These are phyloP conservation scores for Microplitis mediator DNA, from an alignment of 1,140 invertebrate genomes.

Conservation along the genomic window DNA sequence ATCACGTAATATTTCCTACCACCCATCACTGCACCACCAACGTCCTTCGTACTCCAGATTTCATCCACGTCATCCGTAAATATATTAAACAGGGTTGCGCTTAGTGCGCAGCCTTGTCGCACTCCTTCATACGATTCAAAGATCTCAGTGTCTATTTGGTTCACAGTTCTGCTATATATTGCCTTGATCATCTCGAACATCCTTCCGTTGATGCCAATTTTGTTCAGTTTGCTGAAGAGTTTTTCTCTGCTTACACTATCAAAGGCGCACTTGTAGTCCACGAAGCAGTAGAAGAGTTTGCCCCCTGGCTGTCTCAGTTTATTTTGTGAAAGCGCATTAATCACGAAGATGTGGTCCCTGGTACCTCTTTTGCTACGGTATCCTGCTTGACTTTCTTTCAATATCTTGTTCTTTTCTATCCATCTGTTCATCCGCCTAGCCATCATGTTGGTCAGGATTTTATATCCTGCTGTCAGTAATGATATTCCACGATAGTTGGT, in stretches of 20 bases:
- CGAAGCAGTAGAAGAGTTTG: slow-evolving; percentile 8
- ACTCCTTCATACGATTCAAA: background rate
- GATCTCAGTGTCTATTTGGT: background rate
- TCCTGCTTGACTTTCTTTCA: slow-evolving; percentile 20
- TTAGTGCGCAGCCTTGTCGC: background rate
- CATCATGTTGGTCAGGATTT: background rate
- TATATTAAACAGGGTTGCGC: background rate
- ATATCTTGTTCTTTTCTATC: background rate
- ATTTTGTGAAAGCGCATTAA: slow-evolving; percentile 16
- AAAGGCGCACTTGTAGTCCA: background rate
- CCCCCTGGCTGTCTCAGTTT: background rate
- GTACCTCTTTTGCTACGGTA: slow-evolving; percentile 17
- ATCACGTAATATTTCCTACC: background rate
- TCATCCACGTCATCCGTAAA: slow-evolving; percentile 5
- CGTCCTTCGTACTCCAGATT: background rate
- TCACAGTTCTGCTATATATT: background rate
- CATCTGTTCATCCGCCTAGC: background rate
- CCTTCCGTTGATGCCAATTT: background rate
- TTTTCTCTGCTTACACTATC: slow-evolving; percentile 1
- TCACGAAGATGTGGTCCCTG: slow-evolving; percentile 20
- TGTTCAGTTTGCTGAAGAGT: background rate
- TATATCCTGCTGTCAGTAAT: background rate
- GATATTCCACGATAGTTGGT: background rate
- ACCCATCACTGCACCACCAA: background rate
- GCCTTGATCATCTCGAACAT: background rate